These are phyloP conservation scores for Drosophila barbarae DNA, from an alignment of 2,888 invertebrate species.

Conservation along the genomic window DNA sequence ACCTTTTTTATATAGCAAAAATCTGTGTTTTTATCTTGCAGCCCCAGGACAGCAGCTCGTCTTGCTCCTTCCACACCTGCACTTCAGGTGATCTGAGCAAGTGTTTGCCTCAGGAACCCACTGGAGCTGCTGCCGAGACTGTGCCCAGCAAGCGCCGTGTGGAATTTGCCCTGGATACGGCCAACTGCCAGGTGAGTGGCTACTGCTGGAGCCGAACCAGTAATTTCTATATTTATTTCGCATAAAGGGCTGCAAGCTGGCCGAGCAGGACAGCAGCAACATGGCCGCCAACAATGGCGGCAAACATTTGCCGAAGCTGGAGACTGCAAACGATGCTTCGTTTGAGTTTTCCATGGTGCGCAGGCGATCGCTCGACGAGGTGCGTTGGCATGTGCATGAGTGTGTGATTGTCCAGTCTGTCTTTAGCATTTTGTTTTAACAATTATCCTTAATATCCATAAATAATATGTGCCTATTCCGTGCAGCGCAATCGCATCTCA, in stretches of 20 bases:
- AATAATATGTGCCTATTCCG: background rate
- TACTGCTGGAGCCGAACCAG: background rate
- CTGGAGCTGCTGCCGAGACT: constrained; percentile 21
- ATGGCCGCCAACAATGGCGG: constrained; percentile 54
- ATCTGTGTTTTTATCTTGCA: constrained; percentile 24
- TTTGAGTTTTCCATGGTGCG: constrained; percentile 79
- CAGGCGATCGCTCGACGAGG: constrained; percentile 74
- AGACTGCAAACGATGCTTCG: constrained; percentile 74
- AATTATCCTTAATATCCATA: background rate
- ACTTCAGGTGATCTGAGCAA: constrained; percentile 76
- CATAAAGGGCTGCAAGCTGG: constrained; percentile 74
- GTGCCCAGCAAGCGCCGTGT: constrained; percentile 62
- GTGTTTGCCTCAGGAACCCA: constrained; percentile 58
- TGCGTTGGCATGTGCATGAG: constrained; percentile 49
- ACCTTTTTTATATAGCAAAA: too few species aligned
- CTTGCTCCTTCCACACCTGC: constrained; percentile 79
- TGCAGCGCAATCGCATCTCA: constrained; percentile 66
- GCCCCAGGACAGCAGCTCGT: constrained; percentile 75
- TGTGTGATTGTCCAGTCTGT: constrained; percentile 12
- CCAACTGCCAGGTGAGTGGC: constrained; percentile 70
- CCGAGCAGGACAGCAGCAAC: constrained; percentile 74
- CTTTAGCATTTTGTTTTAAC: background rate
- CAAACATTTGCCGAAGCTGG: constrained; percentile 72
- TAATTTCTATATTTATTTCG: constrained; percentile 19
- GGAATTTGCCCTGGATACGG: constrained; percentile 61